Evolutionary conservation across 2,797 vertebrate species (phyloP).

Genomic region (Chromobotia macracanthus): DNA sequence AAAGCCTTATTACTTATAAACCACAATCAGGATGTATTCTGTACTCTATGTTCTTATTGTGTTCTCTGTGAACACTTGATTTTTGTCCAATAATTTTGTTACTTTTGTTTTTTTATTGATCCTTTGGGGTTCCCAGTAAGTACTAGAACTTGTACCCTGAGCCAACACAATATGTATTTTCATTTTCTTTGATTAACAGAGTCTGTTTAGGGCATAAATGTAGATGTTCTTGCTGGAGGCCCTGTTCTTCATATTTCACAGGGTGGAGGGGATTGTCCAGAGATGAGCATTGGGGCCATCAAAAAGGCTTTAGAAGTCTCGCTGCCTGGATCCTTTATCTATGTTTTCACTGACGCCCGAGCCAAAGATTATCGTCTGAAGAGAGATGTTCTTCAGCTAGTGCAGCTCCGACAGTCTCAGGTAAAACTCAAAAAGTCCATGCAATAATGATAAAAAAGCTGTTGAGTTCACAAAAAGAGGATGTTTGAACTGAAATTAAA

Average conservation of each 20-base stretch:
- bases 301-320: conserved; percentile 88
- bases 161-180: conserved; percentile 17
- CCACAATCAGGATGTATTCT: neutral
- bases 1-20: neutral
- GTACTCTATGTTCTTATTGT: conserved; percentile 20
- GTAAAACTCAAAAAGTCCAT: conserved; percentile 64
- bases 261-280: conserved; percentile 95
- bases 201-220: conserved; percentile 9
- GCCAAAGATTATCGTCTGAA: conserved; percentile 92
- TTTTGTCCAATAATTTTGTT: conserved; percentile 33
- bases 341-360: conserved; percentile 93
- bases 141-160: neutral
- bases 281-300: conserved; percentile 95
- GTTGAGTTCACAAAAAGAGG: no score
- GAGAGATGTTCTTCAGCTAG: conserved; percentile 85
- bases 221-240: conserved; percentile 1
- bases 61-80: conserved; percentile 30
- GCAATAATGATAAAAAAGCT: no score
- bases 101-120: conserved; percentile 25
- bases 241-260: conserved; percentile 59
- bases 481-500: neutral
- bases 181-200: neutral
- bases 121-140: conserved; percentile 14
- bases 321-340: conserved; percentile 89
- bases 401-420: conserved; percentile 93